Evolutionary conservation across 2,113 vertebrate species (phyloP).

Genomic region (Syrrhaptes paradoxus): DNA sequence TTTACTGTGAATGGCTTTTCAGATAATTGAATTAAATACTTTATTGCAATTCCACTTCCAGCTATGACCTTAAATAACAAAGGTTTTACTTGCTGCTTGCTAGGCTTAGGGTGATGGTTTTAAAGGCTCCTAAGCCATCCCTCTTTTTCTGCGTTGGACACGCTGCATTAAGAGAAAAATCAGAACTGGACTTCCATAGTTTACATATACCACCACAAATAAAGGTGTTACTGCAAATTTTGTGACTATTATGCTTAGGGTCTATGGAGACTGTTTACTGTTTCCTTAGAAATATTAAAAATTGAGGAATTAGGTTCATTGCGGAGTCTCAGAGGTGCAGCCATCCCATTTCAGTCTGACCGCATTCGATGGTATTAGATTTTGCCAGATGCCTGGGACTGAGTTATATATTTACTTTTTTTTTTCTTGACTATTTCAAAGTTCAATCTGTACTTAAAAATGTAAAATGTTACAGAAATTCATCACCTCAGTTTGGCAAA

Average conservation of each 20-base stretch:
- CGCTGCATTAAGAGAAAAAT: neutral
- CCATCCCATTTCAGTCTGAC: neutral
- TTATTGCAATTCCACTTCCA: neutral
- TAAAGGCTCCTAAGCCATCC: neutral
- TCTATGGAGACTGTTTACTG: neutral
- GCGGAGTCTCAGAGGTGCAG: neutral
- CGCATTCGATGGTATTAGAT: neutral
- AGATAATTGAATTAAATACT: constrained; percentile 19
- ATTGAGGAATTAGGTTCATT: neutral
- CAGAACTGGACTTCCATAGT: neutral
- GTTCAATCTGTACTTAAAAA: neutral
- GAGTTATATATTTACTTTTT: neutral
- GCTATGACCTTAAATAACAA: neutral
- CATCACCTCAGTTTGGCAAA: neutral
- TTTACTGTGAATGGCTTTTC: constrained; percentile 12
- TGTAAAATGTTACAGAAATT: neutral
- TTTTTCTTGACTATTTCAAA: neutral
- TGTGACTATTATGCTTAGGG: neutral
- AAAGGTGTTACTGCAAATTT: neutral
- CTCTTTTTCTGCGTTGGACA: neutral
- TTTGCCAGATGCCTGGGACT: neutral
- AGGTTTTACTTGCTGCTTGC: neutral
- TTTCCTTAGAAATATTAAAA: neutral
- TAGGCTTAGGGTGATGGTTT: neutral
- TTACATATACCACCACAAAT: neutral